phyloP scores from a whole-genome alignment of 1,140 invertebrate species.

The Sweltsa coloradensis region DNA sequence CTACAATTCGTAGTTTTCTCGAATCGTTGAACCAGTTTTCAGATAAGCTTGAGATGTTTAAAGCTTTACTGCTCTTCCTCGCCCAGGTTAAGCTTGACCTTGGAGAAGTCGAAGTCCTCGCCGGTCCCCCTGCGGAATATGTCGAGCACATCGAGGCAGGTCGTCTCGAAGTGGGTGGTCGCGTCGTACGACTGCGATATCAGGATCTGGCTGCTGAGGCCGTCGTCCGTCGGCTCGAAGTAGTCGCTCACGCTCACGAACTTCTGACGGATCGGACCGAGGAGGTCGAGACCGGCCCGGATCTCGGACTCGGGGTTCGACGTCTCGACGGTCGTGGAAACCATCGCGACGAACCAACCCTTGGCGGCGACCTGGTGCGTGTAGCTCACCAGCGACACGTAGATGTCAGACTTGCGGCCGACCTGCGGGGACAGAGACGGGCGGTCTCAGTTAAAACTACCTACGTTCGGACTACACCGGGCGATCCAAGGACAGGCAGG shows the following conservation, averaged over 20 bases:
- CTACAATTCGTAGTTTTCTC: too few relatives aligned
- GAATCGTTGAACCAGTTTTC: too few relatives aligned
- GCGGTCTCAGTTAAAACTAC: too few relatives aligned
- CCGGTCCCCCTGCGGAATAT: constrained; percentile 95
- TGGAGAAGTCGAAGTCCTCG: constrained; percentile 96
- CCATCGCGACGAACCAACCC: constrained; percentile 98
- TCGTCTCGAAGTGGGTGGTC: constrained; percentile 98
- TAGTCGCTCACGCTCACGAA: constrained; percentile 81
- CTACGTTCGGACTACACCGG: too few relatives aligned
- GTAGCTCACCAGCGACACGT: constrained; percentile 92
- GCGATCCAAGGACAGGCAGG: too few relatives aligned
- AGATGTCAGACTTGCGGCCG: constrained; percentile 83
- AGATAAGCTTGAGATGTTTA: too few relatives aligned
- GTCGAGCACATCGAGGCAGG: constrained; percentile 93
- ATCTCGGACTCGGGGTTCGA: constrained; percentile 90
- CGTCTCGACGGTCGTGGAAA: constrained; percentile 98
- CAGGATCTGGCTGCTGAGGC: constrained; percentile 81
- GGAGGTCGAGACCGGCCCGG: constrained; percentile 81
- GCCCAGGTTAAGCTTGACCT: constrained; percentile 86
- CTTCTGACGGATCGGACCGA: constrained; percentile 91
- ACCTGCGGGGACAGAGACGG: too few relatives aligned
- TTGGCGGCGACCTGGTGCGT: constrained; percentile 96
- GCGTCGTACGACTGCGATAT: constrained; percentile 96
- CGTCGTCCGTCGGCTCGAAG: constrained; percentile 84
- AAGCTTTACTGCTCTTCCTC: constrained; percentile 82